These are phyloP conservation scores for Brachirus orientalis DNA, from an alignment of 2,113 vertebrate genomes.

Conservation along the genomic window DNA sequence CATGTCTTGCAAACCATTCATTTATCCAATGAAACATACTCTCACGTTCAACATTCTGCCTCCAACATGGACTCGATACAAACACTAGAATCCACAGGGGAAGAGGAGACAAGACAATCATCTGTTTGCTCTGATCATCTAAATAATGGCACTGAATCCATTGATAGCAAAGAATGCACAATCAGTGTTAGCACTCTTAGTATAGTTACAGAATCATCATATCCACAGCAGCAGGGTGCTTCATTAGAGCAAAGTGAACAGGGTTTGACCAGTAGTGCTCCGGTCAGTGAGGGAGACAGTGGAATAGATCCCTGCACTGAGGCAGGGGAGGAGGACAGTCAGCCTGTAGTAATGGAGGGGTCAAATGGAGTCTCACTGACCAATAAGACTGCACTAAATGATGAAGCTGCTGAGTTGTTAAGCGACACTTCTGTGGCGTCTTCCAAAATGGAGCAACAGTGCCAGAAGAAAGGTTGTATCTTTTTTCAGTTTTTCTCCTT, in stretches of 20 bases:
- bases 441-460: conserved; percentile 62
- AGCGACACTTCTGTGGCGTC: conserved; percentile 27
- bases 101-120: background rate
- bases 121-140: background rate
- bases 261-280: background rate
- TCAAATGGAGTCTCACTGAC: conserved; percentile 6
- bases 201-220: background rate
- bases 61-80: conserved; percentile 19
- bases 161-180: conserved; percentile 12
- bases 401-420: conserved; percentile 39
- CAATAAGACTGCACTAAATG: conserved; percentile 18
- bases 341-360: conserved; percentile 1
- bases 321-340: conserved; percentile 48
- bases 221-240: conserved; percentile 11
- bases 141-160: background rate
- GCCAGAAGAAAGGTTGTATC: conserved; percentile 73
- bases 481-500: background rate
- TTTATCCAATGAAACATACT: conserved; percentile 6
- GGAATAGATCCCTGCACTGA: conserved; percentile 54
- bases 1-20: background rate
- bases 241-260: conserved; percentile 19
- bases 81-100: conserved; percentile 1
- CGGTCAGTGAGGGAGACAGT: conserved; percentile 52
- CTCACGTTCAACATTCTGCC: conserved; percentile 22
- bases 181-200: background rate